Base-by-base conservation (phyloP, 2,888 invertebrate genomes). In the Microctonus brassicae region DNA sequence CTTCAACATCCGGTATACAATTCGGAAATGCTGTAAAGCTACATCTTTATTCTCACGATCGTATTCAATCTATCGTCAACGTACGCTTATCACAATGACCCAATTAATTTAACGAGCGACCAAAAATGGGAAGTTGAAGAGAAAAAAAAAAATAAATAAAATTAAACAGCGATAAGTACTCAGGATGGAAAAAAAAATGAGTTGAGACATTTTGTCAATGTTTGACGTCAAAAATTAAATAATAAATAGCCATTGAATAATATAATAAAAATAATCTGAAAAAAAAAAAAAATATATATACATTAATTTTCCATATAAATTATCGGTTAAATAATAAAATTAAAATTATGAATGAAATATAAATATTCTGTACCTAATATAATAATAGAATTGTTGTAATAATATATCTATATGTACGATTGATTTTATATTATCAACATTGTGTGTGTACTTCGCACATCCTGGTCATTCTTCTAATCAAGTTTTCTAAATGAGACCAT, bases 401-500 rank as follows among this genome's bases (percentile, higher is more conserved):
- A 68, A 68, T 26, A 34, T 34, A 11, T 33, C 13, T 34, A 34
- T 20, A 34, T 4, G 17, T 17, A 17, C 47, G 52, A 33, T 33
- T 20, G n/a, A n/a, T n/a, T 33, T 53, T 17, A 29, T 34, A 11
- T 52, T 33, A 24, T 33, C 34, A 66, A 60, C 61, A 39, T 29
- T 4, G 5, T 36, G 33, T 70, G 42, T 65, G 63, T 66, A 52
- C 71, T 67, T 42, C 17, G 65, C 62, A 71, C 71, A 71, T 71
- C 71, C 71, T 71, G 71, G 62, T 55, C 29, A 71, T 70, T 66
- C 52, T 29, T 71, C 71, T 71, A 71, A 83, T 84, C 84, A 80
- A 78, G 76, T 80, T 83, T 80, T 81, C 84, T 82, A 83, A 83
- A 83, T 84, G 83, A 73, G 77, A 77, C 77, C 79, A 75, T 75